phyloP scores from a whole-genome alignment of 2,113 vertebrate species.

The Perognathus longimembris region DNA sequence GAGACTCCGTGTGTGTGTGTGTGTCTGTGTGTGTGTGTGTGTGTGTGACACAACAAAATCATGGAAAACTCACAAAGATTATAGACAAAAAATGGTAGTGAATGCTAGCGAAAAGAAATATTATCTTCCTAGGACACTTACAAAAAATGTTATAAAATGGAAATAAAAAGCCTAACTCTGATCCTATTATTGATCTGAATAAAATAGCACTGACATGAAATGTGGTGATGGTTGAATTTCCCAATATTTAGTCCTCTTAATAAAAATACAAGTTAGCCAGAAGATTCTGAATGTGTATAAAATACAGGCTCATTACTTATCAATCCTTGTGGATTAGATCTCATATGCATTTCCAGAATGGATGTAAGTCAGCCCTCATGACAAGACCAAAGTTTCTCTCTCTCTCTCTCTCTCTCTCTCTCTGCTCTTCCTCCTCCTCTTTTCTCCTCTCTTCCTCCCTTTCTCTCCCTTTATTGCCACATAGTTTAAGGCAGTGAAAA shows the following conservation, averaged over 20 bases:
- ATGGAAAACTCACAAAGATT: conserved; percentile 27
- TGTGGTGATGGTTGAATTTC: conserved; percentile 21
- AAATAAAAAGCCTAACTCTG: conserved; percentile 49
- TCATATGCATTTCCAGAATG: conserved; percentile 39
- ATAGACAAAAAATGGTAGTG: neutral
- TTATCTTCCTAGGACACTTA: neutral
- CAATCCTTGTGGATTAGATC: conserved; percentile 27
- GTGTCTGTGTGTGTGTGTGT: neutral
- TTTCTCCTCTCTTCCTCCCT: neutral
- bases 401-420: neutral
- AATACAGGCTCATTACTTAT: conserved; percentile 3
- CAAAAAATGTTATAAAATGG: conserved; percentile 17
- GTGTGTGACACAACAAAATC: neutral
- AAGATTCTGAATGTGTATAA: conserved; percentile 40
- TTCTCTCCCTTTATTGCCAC: neutral
- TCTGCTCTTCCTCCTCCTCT: too few species aligned
- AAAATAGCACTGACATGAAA: conserved; percentile 30
- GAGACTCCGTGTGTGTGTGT: too few species aligned
- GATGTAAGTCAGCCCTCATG: neutral
- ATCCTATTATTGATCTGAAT: neutral
- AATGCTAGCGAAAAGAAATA: neutral
- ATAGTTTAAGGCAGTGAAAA: conserved; percentile 18
- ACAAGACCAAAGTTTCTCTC: neutral
- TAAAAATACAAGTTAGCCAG: conserved; percentile 39
- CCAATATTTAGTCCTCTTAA: conserved; percentile 25